Evolutionary conservation across 2,113 vertebrate genomes (phyloP).

Genomic region (Verasper variegatus): DNA sequence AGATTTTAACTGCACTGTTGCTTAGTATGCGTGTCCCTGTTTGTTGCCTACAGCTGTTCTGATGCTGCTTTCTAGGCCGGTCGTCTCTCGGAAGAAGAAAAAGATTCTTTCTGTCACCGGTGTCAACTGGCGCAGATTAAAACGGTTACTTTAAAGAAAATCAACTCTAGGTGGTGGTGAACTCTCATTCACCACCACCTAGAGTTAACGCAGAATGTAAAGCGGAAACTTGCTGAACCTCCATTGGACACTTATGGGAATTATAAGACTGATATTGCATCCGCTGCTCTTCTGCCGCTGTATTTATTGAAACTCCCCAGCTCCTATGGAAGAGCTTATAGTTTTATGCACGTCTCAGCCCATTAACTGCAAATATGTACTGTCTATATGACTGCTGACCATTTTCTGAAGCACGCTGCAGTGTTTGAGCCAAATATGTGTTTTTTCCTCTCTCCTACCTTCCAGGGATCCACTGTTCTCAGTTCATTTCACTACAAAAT

Average conservation of each 20-base stretch:
- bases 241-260: too few species aligned
- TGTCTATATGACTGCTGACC: background rate
- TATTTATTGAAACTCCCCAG: constrained; percentile 19
- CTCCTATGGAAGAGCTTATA: constrained; percentile 16
- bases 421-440: constrained; percentile 2
- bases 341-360: constrained; percentile 18
- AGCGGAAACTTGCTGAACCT: constrained; percentile 19
- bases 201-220: constrained; percentile 1
- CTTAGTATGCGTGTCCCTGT: background rate
- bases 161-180: background rate
- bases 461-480: background rate
- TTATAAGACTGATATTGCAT: constrained; percentile 21
- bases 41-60: background rate
- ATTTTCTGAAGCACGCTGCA: background rate
- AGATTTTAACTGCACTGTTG: background rate
- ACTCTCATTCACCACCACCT: too few species aligned
- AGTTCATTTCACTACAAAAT: constrained; percentile 20
- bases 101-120: background rate
- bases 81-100: background rate
- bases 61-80: constrained; percentile 2
- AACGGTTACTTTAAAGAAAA: constrained; percentile 4
- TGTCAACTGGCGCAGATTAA: constrained; percentile 17
- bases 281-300: constrained; percentile 27
- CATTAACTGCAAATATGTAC: constrained; percentile 30
- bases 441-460: background rate